phyloP scores from a whole-genome alignment of 1,140 invertebrate genomes.

The Drosophila mayri region DNA sequence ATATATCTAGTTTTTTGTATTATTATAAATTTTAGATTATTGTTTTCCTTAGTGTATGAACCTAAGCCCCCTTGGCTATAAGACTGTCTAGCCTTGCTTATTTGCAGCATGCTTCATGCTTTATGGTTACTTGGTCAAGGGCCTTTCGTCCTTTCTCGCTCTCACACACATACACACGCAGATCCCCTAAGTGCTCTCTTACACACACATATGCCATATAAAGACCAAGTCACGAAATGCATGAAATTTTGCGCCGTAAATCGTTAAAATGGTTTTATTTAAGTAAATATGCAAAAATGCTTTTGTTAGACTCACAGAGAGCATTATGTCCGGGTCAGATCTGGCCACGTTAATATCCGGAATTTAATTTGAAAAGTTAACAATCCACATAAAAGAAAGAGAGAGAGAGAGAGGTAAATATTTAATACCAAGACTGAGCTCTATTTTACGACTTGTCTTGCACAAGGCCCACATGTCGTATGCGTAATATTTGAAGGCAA shows the following conservation, averaged over 20 bases:
- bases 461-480: slow-evolving; percentile 25
- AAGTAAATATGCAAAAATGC: slow-evolving; percentile 81
- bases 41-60: not conserved
- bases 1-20: not conserved
- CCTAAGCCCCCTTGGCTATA: slow-evolving; percentile 44
- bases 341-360: slow-evolving; percentile 47
- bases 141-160: slow-evolving; percentile 63
- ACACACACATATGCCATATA: slow-evolving; percentile 30
- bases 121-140: slow-evolving; percentile 83
- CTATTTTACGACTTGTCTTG: slow-evolving; percentile 29
- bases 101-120: slow-evolving; percentile 82
- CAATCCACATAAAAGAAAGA: slow-evolving; percentile 65
- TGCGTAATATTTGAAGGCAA: slow-evolving; percentile 31
- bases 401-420: slow-evolving; percentile 52
- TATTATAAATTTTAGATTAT: not conserved
- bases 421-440: slow-evolving; percentile 56
- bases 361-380: slow-evolving; percentile 78
- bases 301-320: slow-evolving; percentile 55
- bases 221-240: slow-evolving; percentile 63
- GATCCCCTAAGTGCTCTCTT: slow-evolving; percentile 31
- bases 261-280: slow-evolving; percentile 81
- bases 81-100: slow-evolving; percentile 81
- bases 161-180: slow-evolving; percentile 24
- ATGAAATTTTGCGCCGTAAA: slow-evolving; percentile 78
- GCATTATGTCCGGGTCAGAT: slow-evolving; percentile 40